Percentiles rank a stretch among this genome's conserved stretches.
Conservation (phyloP, 2,113 vertebrate species). For the Vidua macroura region DNA sequence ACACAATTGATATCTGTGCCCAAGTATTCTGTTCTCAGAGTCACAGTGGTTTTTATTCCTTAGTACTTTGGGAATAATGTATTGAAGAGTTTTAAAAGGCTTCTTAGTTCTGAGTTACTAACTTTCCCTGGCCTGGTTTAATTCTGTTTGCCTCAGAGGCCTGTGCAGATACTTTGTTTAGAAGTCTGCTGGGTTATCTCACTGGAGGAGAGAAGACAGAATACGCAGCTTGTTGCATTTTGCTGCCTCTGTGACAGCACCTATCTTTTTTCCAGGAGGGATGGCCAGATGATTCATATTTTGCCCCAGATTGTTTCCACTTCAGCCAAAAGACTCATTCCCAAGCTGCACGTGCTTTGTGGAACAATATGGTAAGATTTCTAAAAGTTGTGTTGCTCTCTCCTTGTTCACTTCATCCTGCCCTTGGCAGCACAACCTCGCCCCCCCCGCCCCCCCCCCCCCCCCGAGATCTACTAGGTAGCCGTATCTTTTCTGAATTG, state of each 20-base stretch:
- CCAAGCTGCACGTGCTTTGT: constrained; percentile 64
- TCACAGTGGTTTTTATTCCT: background rate
- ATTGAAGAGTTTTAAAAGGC: background rate
- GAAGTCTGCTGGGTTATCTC: background rate
- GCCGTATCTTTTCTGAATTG: background rate
- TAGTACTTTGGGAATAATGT: background rate
- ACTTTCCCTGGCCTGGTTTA: background rate
- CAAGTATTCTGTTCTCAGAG: background rate
- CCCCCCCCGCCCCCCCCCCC: too few species aligned
- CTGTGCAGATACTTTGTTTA: background rate
- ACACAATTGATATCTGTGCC: background rate
- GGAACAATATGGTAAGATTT: constrained; percentile 78
- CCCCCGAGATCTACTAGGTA: background rate
- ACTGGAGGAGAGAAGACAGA: background rate
- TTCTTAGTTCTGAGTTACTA: background rate
- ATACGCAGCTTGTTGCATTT: background rate
- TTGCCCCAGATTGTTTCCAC: constrained; percentile 82
- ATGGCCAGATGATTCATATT: constrained; percentile 67
- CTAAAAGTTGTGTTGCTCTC: background rate
- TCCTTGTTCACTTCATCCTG: background rate
- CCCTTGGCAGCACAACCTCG: background rate
- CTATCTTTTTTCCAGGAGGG: constrained; percentile 59
- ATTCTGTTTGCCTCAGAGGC: background rate
- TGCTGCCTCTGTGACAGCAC: background rate
- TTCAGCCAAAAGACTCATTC: constrained; percentile 71